These are phyloP conservation scores for Thecophora atra DNA, from an alignment of 2,888 invertebrate genomes.

Conservation along the genomic window DNA sequence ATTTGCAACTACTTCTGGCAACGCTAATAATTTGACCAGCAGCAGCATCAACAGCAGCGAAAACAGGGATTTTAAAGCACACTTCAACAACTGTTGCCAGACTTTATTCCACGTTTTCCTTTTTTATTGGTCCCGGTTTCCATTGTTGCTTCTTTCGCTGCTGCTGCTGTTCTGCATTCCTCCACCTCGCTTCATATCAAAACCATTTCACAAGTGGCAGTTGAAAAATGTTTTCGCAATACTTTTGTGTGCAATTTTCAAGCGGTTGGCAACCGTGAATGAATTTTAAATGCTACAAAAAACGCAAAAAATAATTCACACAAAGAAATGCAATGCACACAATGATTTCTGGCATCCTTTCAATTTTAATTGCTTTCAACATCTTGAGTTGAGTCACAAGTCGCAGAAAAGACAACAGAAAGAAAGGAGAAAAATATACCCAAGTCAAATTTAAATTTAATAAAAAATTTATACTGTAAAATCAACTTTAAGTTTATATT, in stretches of 20 bases:
- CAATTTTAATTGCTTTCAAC: slow-evolving; percentile 12
- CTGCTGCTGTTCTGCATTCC: not conserved
- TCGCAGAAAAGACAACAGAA: too few relatives aligned
- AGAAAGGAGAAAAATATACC: not conserved
- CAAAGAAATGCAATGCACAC: not conserved
- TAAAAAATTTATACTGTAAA: too few relatives aligned
- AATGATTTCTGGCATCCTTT: slow-evolving; percentile 1
- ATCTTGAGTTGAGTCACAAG: too few relatives aligned
- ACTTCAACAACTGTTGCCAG: slow-evolving; percentile 33
- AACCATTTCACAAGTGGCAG: slow-evolving; percentile 19
- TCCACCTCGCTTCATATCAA: not conserved
- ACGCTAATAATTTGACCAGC: slow-evolving; percentile 20
- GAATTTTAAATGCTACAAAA: not conserved
- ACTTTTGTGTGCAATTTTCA: slow-evolving; percentile 16
- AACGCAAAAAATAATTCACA: not conserved
- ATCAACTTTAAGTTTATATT: too few relatives aligned
- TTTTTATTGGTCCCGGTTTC: not conserved
- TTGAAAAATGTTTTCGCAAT: slow-evolving; percentile 23
- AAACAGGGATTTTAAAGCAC: slow-evolving; percentile 22
- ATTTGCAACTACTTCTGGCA: not conserved
- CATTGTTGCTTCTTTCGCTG: not conserved
- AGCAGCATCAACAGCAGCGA: slow-evolving; percentile 11
- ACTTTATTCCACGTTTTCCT: not conserved
- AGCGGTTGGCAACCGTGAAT: slow-evolving; percentile 23
- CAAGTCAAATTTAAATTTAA: not conserved